Base-by-base conservation (phyloP, 2,113 vertebrate species). In the Mormyrus iriodes region DNA sequence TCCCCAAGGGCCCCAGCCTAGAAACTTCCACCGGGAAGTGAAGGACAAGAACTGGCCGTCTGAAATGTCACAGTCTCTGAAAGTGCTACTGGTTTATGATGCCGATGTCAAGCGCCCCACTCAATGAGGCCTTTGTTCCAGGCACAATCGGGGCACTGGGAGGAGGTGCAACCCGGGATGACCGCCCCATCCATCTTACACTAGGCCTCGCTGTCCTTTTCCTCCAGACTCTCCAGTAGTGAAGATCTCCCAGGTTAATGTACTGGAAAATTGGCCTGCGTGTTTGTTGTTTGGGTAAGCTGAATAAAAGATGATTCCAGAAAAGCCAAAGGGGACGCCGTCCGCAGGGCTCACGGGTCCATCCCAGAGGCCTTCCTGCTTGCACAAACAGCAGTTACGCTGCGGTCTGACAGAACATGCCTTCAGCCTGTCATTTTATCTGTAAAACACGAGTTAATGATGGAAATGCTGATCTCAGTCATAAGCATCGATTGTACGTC, bases 231-330 rank as follows among this genome's bases (percentile, higher is more conserved):
- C 94, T 93, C 94, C 96, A 96, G 96, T 96, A 97, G 97, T 96
- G 96, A 97, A 97, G 97, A 97, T 97, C 96, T 97, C 96, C 95
- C 89, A 95, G 96, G 97, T 99, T 99, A 99, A 99, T 98, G 98
- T 97, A 96, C 98, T 99, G 98, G 98, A 99, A 99, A 99, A 99
- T 99, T 99, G 97, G 96, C 96, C 97, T 97, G 97, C 97, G 97
- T 99, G 98, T 98, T 98, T 98, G 98, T 97, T 97, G 97, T 95
- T 95, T 96, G 96, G 96, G 95, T 95, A 94, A 96, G 96, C 96
- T 96, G 96, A 97, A 95, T 95, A 95, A 97, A 97, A 97, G 97
- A 95, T 95, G 97, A 98, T 97, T 95, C 96, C 92, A 91, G 53
- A 42, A 79, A 39, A 42, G 73, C 31, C 13, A 4, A 76, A 90